A percentile compares a stretch with the other conserved stretches of the same genome.
These are phyloP conservation scores for Zygothrica quintamaculata DNA, from an alignment of 2,888 invertebrate genomes.

Conservation along the genomic window DNA sequence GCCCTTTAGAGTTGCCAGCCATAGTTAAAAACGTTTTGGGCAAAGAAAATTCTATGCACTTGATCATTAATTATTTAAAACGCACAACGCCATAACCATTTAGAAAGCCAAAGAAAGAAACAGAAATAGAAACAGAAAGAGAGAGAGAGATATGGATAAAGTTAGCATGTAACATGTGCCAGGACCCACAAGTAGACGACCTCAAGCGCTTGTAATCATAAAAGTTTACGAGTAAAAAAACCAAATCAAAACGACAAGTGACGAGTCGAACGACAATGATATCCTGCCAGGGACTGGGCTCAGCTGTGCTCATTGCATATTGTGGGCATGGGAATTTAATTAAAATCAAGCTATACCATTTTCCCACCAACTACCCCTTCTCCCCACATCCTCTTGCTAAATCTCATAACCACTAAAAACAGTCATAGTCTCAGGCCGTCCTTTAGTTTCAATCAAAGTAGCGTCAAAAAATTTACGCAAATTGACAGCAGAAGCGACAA, in stretches of 20 bases:
- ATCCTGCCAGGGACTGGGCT: slow-evolving; percentile 40
- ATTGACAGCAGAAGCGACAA: slow-evolving; percentile 77
- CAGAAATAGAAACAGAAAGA: background rate
- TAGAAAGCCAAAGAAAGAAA: slow-evolving; percentile 33
- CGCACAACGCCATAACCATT: slow-evolving; percentile 72
- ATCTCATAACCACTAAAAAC: background rate
- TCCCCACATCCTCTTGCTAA: background rate
- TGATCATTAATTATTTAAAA: slow-evolving; percentile 75
- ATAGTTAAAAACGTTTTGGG: too few relatives aligned
- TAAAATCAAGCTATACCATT: slow-evolving; percentile 60
- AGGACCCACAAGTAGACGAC: slow-evolving; percentile 24
- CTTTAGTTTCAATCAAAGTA: slow-evolving; percentile 80
- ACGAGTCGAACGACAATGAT: slow-evolving; percentile 41
- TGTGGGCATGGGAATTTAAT: slow-evolving; percentile 73
- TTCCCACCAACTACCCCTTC: slow-evolving; percentile 8
- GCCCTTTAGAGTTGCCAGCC: slow-evolving; percentile 34
- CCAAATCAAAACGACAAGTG: slow-evolving; percentile 70
- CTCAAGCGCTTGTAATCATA: slow-evolving; percentile 65
- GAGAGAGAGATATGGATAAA: too few relatives aligned
- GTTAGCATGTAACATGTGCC: slow-evolving; percentile 64
- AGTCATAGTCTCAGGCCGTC: slow-evolving; percentile 37
- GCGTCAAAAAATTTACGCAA: slow-evolving; percentile 65
- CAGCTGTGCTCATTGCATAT: slow-evolving; percentile 66
- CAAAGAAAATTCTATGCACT: slow-evolving; percentile 16
- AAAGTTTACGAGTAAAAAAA: slow-evolving; percentile 72